These are phyloP conservation scores for Sphaerophoria taeniata DNA, from an alignment of 2,888 invertebrate species.

Conservation along the genomic window DNA sequence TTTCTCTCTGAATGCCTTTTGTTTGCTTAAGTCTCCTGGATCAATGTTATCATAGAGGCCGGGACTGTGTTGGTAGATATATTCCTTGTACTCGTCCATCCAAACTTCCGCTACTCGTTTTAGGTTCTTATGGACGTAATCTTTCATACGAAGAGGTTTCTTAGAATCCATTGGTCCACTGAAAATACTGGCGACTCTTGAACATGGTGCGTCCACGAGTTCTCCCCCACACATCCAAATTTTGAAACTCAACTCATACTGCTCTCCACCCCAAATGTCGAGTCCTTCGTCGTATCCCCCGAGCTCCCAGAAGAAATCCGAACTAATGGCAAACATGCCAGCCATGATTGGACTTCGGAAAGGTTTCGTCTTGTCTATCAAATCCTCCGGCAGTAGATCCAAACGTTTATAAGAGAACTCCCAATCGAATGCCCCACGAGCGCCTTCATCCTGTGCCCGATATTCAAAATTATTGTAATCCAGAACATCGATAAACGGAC, in stretches of 20 bases:
- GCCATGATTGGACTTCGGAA: conserved; percentile 97
- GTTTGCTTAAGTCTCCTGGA: conserved; percentile 92
- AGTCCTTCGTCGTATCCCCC: conserved; percentile 97
- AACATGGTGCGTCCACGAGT: conserved; percentile 97
- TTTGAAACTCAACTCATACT: conserved; percentile 98
- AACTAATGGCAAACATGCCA: conserved; percentile 97
- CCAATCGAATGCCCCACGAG: conserved; percentile 98
- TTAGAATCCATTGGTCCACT: conserved; percentile 91
- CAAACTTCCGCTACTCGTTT: conserved; percentile 97
- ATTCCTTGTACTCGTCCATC: conserved; percentile 99
- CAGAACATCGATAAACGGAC: conserved; percentile 98
- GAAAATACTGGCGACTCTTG: conserved; percentile 96
- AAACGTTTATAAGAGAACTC: conserved; percentile 98
- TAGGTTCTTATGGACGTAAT: conserved; percentile 94
- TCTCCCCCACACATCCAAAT: conserved; percentile 98
- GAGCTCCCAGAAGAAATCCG: conserved; percentile 97
- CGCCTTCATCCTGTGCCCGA: conserved; percentile 96
- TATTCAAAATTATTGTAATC: conserved; percentile 96
- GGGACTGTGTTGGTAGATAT: conserved; percentile 91
- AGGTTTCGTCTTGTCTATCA: conserved; percentile 80
- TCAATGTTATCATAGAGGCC: conserved; percentile 88
- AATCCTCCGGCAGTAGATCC: conserved; percentile 85
- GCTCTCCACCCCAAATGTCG: conserved; percentile 99
- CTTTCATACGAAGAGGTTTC: conserved; percentile 95
- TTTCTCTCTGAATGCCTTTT: conserved; percentile 88